A percentile compares a stretch with the other conserved stretches of the same genome.
Conservation (phyloP, 1,140 invertebrate genomes). For the Pogonognathellus flavescens region DNA sequence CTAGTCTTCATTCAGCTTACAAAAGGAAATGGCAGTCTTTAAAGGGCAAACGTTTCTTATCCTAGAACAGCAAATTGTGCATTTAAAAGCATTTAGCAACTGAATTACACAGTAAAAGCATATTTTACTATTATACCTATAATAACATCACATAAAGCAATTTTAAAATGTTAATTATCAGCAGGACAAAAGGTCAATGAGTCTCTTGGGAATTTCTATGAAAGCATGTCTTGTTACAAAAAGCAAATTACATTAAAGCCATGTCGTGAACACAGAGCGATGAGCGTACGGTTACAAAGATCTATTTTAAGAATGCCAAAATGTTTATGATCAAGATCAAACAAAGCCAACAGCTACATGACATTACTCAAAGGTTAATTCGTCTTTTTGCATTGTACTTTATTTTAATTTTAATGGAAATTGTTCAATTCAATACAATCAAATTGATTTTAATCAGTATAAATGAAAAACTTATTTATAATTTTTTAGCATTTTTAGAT, state of each 20-base stretch:
- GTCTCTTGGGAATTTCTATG: slow-evolving; percentile 55
- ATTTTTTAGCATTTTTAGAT: no score
- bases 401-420: no score
- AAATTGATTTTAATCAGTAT: no score
- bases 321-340: neutral
- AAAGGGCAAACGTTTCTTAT: neutral
- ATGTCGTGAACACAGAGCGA: neutral
- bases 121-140: neutral
- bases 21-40: neutral
- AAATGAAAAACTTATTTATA: no score
- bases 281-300: neutral
- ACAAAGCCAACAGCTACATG: neutral
- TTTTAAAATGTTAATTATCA: neutral
- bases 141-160: neutral
- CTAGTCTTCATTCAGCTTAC: neutral
- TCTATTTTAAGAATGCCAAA: neutral
- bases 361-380: no score
- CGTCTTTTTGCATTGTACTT: no score
- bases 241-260: neutral
- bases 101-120: no score
- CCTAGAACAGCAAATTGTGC: no score
- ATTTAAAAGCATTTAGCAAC: neutral
- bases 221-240: neutral
- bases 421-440: no score
- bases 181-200: slow-evolving; percentile 52